Percentiles rank a stretch among this genome's conserved stretches.
phyloP scores from a whole-genome alignment of 2,888 invertebrate species.

The Boloria euphrosyne region DNA sequence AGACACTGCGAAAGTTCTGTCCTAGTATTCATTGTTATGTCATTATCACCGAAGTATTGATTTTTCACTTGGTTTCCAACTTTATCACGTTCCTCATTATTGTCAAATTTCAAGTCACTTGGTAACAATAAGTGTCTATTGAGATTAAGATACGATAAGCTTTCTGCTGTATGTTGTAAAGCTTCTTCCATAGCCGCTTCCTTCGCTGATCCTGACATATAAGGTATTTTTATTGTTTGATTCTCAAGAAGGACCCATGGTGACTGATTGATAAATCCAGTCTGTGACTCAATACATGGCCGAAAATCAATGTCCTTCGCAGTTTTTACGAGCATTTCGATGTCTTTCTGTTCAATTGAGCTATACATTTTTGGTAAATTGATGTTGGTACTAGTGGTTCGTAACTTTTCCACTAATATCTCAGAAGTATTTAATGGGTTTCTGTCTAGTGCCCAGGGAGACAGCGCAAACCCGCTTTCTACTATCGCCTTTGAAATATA shows the following conservation, averaged over 20 bases:
- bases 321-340: slow-evolving; percentile 47
- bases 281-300: slow-evolving; percentile 57
- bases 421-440: slow-evolving; percentile 51
- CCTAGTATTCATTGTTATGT: slow-evolving; percentile 47
- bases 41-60: slow-evolving; percentile 56
- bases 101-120: slow-evolving; percentile 56
- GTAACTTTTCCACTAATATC: slow-evolving; percentile 56
- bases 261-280: slow-evolving; percentile 54
- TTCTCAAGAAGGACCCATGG: slow-evolving; percentile 57
- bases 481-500: slow-evolving; percentile 63
- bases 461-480: slow-evolving; percentile 66
- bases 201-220: slow-evolving; percentile 62
- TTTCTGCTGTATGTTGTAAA: slow-evolving; percentile 46
- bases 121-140: slow-evolving; percentile 54
- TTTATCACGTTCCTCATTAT: slow-evolving; percentile 41
- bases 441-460: slow-evolving; percentile 65
- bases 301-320: slow-evolving; percentile 50
- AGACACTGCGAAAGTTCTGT: slow-evolving; percentile 53
- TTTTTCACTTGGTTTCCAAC: slow-evolving; percentile 49
- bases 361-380: not conserved
- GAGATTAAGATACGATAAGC: slow-evolving; percentile 50
- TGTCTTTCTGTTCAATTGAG: slow-evolving; percentile 41
- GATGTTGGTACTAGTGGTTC: slow-evolving; percentile 15
- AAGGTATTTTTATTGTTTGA: slow-evolving; percentile 47
- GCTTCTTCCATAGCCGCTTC: slow-evolving; percentile 61